These are phyloP conservation scores for Dryadula phaetusa DNA, from an alignment of 2,888 invertebrate genomes.

Conservation along the genomic window DNA sequence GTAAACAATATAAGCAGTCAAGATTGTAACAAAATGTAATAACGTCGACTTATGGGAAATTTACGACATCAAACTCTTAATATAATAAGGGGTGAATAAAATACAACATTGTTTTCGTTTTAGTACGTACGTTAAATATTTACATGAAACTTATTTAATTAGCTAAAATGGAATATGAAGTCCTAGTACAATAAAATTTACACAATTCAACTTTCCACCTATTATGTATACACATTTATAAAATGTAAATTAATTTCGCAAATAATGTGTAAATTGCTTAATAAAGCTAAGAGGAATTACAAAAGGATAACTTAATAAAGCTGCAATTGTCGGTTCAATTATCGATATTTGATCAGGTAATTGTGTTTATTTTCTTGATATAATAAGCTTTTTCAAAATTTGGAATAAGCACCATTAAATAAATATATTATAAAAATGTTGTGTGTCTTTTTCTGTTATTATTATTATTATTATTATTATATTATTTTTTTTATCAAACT, in stretches of 20 bases:
- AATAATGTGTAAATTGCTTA: neutral
- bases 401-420: neutral
- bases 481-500: too few species aligned
- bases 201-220: neutral
- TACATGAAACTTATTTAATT: constrained; percentile 16
- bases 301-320: constrained; percentile 21
- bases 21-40: constrained; percentile 44
- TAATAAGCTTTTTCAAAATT: neutral
- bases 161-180: neutral
- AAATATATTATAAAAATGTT: too few species aligned
- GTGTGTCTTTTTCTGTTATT: too few species aligned
- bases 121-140: neutral
- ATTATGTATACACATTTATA: neutral
- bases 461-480: too few species aligned
- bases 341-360: neutral
- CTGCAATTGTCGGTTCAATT: too few species aligned
- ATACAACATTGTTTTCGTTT: constrained; percentile 6
- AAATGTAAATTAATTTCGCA: neutral
- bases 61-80: constrained; percentile 42
- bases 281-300: constrained; percentile 20
- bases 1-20: constrained; percentile 37
- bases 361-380: too few species aligned
- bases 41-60: constrained; percentile 42
- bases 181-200: neutral
- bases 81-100: constrained; percentile 19